Base-by-base conservation (phyloP, 2,888 invertebrate species). In the Netelia fuscicornis region DNA sequence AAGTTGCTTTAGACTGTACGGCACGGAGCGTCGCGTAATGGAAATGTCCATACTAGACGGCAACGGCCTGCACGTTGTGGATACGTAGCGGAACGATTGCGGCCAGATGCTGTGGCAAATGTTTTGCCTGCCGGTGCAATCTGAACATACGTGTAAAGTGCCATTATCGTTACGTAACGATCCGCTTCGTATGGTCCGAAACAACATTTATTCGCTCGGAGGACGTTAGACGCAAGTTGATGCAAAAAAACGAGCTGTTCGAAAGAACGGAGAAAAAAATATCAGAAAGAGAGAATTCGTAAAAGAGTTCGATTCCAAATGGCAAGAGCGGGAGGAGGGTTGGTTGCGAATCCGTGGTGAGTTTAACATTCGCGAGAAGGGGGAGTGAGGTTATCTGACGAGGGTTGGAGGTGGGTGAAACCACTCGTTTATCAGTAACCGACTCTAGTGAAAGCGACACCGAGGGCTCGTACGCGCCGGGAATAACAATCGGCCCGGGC, bases 391-490 rank as follows among this genome's bases (percentile, higher is more conserved):
- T 6, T 58, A 20, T 20, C 17, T 54, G 13, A 54, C 81, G 85
- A 80, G 74, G 72, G 77, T 65, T 85, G 79, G 85, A 84, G 80
- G 78, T 74, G 89, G 89, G 90, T 87, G 89, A 91, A 93, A 93
- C 92, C 92, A 93, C 93, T 93, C 93, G 93, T 93, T 93, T 93
- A 93, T 93, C 93, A 93, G 93, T 90, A 91, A 92, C 91, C 92
- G 91, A 93, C 91, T 91, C 91, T 90, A 92, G 92, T 92, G 93
- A 93, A 93, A 93, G 92, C 93, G 93, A 93, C 93, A 93, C 93
- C 92, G 90, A 87, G 90, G 90, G 89, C 89, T 76, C 37, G 90
- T 90, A 92, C 92, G 92, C 91, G 88, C 88, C 87, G 89, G 90
- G 93, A 93, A 93, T 93, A 93, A 93, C 93, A 93, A 93, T 93